These are phyloP conservation scores for Acheta domesticus DNA, from an alignment of 2,888 invertebrate species.

Conservation along the genomic window DNA sequence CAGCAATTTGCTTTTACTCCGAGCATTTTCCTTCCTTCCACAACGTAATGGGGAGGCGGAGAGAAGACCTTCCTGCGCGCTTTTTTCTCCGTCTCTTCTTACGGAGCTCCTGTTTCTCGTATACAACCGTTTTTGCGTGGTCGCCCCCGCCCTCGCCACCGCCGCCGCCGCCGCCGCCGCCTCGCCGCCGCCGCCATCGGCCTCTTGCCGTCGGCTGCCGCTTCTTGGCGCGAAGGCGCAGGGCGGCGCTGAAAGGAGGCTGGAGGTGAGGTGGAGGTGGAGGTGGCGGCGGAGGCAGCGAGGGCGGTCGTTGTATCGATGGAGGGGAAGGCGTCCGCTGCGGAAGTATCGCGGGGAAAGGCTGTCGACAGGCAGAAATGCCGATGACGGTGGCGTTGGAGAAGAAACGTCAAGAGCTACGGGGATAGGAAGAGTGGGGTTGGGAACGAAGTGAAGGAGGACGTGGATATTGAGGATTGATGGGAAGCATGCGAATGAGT, in stretches of 20 bases:
- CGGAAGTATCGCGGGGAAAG: too few relatives aligned
- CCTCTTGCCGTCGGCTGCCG: background rate
- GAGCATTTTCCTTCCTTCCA: background rate
- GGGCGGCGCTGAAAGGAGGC: background rate
- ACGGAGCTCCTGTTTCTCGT: constrained; percentile 19
- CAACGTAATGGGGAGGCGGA: too few relatives aligned
- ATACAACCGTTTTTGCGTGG: background rate
- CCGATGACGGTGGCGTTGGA: too few relatives aligned
- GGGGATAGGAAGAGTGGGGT: background rate
- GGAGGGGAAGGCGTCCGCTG: too few relatives aligned
- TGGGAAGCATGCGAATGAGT: too few relatives aligned
- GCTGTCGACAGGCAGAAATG: too few relatives aligned
- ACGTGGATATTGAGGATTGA: too few relatives aligned
- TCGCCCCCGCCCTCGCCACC: background rate
- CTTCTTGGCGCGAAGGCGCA: background rate
- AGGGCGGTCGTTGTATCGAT: too few relatives aligned
- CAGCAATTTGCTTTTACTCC: constrained; percentile 30
- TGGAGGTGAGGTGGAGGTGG: background rate
- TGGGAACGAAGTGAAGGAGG: background rate
- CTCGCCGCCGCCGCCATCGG: background rate
- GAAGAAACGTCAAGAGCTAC: too few relatives aligned
- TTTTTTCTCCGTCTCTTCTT: constrained; percentile 18
- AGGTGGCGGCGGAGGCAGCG: background rate
- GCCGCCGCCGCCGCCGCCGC: background rate
- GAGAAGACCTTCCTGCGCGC: too few relatives aligned